phyloP scores from a whole-genome alignment of 2,888 invertebrate species.

The Eumacrocentrus americanus region DNA sequence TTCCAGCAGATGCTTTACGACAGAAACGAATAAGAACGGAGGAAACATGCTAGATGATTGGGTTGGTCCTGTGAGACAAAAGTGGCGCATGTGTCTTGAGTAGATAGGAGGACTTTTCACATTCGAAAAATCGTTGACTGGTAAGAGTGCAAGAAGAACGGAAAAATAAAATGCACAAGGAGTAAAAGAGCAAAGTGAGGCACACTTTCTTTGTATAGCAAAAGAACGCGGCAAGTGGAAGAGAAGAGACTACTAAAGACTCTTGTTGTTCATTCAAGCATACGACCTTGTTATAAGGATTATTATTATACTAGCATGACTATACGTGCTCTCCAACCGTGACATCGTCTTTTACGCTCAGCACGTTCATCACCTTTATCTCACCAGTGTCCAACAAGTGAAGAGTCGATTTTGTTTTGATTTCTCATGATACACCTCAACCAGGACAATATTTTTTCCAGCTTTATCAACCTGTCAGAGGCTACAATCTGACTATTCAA shows the following conservation, averaged over 20 bases:
- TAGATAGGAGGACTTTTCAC: background rate
- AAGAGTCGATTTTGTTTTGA: no score
- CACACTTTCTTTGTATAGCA: background rate
- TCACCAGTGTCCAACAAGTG: no score
- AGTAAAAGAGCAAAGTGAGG: background rate
- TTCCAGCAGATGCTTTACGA: no score
- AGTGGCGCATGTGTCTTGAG: conserved; percentile 1
- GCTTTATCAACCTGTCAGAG: no score
- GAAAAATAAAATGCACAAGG: no score
- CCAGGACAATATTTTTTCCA: no score
- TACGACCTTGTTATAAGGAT: conserved; percentile 3
- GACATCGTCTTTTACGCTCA: background rate
- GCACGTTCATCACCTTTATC: background rate
- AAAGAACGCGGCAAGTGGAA: background rate
- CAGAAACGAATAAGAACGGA: background rate
- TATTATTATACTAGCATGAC: conserved; percentile 1
- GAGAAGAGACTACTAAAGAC: background rate
- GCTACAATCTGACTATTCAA: no score
- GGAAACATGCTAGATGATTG: background rate
- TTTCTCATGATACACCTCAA: no score
- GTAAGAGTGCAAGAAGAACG: no score
- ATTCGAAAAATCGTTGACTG: background rate
- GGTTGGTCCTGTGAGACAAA: conserved; percentile 8
- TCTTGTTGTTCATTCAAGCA: background rate
- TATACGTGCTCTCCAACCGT: background rate